Conservation (phyloP, 2,797 vertebrate genomes). For the Acipenser ruthenus region DNA sequence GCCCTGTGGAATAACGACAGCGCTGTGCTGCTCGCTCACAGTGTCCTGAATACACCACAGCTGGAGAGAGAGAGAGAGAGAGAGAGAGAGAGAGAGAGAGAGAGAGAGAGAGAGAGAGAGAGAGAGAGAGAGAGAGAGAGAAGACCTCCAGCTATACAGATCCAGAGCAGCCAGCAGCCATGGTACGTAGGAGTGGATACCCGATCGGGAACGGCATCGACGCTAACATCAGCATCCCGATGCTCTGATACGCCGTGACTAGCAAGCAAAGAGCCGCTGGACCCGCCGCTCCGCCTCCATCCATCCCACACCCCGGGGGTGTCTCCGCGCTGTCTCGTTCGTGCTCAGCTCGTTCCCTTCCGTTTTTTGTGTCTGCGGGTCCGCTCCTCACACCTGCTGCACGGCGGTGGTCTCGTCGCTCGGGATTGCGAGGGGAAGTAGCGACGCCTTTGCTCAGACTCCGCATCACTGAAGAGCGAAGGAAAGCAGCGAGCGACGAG, state of each 20-base stretch:
- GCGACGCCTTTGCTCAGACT: neutral
- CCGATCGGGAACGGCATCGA: neutral
- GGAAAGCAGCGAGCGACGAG: neutral
- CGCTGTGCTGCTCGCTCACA: neutral
- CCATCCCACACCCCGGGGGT: neutral
- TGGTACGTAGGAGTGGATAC: neutral
- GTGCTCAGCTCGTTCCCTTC: neutral
- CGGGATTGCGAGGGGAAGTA: neutral
- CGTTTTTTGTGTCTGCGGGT: neutral
- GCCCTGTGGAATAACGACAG: neutral
- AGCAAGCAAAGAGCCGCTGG: neutral
- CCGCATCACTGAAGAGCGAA: neutral
- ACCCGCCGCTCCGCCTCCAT: neutral
- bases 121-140: constrained; percentile 22
- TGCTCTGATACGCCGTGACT: neutral
- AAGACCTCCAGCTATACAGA: constrained; percentile 23
- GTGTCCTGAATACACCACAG: neutral
- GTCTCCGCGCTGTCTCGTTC: neutral
- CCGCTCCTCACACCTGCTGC: neutral
- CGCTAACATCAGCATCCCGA: neutral
- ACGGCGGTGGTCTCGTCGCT: neutral
- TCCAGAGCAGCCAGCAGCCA: neutral
- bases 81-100: constrained; percentile 22
- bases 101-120: constrained; percentile 8
- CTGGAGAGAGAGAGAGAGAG: constrained; percentile 11